Conservation (phyloP, 2,113 vertebrate genomes). For the Rhinogobius similis region DNA sequence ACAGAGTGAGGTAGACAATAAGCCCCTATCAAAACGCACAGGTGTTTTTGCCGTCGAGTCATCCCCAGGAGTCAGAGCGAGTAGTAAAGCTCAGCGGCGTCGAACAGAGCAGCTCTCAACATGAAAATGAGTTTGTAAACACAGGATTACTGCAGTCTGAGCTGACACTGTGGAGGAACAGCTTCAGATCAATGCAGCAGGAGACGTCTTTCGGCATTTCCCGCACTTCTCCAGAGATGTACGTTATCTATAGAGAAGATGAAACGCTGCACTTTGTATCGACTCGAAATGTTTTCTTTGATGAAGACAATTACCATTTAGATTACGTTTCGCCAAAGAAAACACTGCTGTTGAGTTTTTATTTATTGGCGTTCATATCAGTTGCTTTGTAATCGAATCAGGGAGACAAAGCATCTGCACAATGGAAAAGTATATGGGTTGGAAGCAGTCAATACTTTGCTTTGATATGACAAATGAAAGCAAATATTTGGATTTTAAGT, state of each 20-base stretch:
- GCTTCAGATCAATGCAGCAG: conserved; percentile 7
- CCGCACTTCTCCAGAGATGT: conserved; percentile 2
- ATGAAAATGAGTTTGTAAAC: conserved; percentile 7
- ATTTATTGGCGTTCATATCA: background rate
- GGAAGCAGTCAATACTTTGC: background rate
- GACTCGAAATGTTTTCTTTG: conserved; percentile 3
- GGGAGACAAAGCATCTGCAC: background rate
- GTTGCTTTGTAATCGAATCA: background rate
- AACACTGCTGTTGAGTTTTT: background rate
- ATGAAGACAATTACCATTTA: conserved; percentile 8
- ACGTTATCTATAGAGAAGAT: background rate
- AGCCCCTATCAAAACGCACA: background rate
- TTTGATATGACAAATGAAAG: background rate
- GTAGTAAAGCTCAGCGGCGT: background rate
- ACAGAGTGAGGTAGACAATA: background rate
- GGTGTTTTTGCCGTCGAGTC: background rate
- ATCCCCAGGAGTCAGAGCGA: background rate
- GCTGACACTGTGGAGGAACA: background rate
- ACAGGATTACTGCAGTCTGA: background rate
- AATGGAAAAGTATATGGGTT: background rate
- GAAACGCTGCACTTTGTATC: background rate
- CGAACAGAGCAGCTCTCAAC: conserved; percentile 6
- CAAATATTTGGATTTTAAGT: too few species aligned
- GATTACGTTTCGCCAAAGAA: background rate
- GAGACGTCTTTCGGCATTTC: background rate